Base-by-base conservation (phyloP, 2,888 invertebrate species). In the Chalcis sispes region DNA sequence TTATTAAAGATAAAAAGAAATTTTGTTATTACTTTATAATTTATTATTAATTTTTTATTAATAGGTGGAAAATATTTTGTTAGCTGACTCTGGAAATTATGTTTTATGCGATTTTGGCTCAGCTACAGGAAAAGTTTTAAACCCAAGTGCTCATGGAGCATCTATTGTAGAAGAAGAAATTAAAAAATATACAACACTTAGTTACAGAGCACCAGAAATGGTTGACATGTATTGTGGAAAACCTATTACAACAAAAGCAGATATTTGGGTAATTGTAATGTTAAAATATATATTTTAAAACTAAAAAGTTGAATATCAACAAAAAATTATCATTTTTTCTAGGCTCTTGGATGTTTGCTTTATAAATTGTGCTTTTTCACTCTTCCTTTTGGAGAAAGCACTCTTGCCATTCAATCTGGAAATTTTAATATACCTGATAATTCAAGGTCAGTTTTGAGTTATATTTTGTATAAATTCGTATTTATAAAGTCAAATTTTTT, bases 61-160 rank as follows among this genome's bases (percentile, higher is more conserved):
- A 4, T 84, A 95, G 95, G 93, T 97, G 79, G 97, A 97, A 89
- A 97, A 97, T 90, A 95, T 97, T 84, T 90, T 97, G 82, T 91
- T 95, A 82, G 93, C 93, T 82, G 95, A 95, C 84, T 91, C 91
- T 81, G 95, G 95, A 52, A 93, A 94, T 88, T 96, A 94, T 89
- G 94, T 98, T 59, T 90, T 97, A 54, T 98, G 97, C 90, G 97
- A 97, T 91, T 98, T 97, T 91, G 97, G 97, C 54, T 96, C 96
- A 81, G 96, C 97, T 18, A 97, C 97, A n/a, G 95, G 94, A 40
- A 93, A 95, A 86, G 89, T 93, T 80, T 89, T 94, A 77, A 94
- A 94, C 90, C 93, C 94, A 0, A 89, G 90, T 74, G 90, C 91
- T 77, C 93, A 93, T 83, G 94, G 94, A 62, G 93, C 93, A 10